Evolutionary conservation across 35 echinoderm and acorn worm species (phyloP).

Genomic region (Acanthaster planci): DNA sequence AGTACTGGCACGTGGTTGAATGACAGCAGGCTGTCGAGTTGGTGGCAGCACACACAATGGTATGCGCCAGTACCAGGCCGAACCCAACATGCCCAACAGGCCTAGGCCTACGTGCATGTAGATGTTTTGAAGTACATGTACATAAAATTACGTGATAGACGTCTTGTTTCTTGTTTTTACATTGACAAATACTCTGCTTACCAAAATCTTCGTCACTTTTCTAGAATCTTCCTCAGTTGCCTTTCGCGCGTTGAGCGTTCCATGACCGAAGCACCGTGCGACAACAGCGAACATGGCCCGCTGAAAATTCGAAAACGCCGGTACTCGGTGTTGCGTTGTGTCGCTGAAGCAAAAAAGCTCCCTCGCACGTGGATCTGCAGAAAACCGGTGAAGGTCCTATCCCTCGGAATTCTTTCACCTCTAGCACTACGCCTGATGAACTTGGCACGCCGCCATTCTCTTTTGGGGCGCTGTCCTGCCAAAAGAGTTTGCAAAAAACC

Average conservation of each 20-base stretch:
- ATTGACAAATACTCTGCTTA: too few species aligned
- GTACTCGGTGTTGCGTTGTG: not conserved
- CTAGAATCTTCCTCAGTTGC: not conserved
- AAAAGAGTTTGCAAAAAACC: not conserved
- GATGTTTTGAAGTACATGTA: too few species aligned
- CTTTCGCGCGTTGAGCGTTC: not conserved
- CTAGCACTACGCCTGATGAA: not conserved
- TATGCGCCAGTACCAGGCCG: too few species aligned
- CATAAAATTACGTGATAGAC: too few species aligned
- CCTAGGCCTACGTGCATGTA: too few species aligned
- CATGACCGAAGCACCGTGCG: not conserved
- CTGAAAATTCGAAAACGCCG: conserved; percentile 26
- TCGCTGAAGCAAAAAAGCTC: not conserved
- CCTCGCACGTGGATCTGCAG: not conserved
- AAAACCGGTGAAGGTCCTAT: not conserved
- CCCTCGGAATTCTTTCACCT: not conserved
- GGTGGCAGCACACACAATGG: too few species aligned
- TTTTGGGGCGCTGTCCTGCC: not conserved
- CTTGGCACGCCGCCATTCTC: conserved; percentile 12
- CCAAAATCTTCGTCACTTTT: too few species aligned
- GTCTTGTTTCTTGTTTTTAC: too few species aligned
- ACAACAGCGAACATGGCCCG: not conserved
- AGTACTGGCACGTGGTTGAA: too few species aligned
- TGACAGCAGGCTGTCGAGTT: too few species aligned
- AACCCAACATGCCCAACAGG: too few species aligned